Evolutionary conservation across 2,888 invertebrate species (phyloP), one percentile per base, ranked within the genome.

Genomic region (Dorcus hopei): DNA sequence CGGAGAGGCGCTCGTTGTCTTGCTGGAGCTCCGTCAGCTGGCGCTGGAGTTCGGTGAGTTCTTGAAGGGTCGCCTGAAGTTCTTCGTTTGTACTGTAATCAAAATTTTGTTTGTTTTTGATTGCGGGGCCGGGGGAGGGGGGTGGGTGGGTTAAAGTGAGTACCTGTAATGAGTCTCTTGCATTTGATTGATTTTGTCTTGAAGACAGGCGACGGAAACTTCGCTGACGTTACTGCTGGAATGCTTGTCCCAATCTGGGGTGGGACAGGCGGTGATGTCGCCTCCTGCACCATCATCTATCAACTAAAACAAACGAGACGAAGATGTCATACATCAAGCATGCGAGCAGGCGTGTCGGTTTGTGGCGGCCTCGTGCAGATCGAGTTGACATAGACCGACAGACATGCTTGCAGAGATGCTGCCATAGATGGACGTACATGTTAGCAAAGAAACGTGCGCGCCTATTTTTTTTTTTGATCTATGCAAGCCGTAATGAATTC

Each of bases 101-200:
- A 49, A 49, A 50, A 52, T 6, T 14, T 14, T 11, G 43, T 49
- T 40, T 11, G 19, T 19, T 19, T 19, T 19, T 2, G 19, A 19
- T 19, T 19, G 19, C 39, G 16, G 3, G 5, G 6, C 7, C 6
- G 7, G 26, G 6, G 5, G 26, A n/a, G 7, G 26, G 6, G 5
- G 26, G 19, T 40, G 23, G 11, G n/a, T n/a, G 38, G 48, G 47
- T 6, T 40, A 2, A 42, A 42, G 8, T 9, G 39, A 26, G 9
- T 70, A 86, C 86, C 86, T 86, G 73, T 91, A 90, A 73, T 93
- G 92, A 14, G 91, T 92, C 77, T 93, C 93, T 75, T 93, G 93
- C 93, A 93, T 94, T 80, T 94, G 93, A 76, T 93, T 85, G 70
- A 96, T 95, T 73, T 94, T 87, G 75, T 96, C 96, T 79, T 96